Base-by-base conservation (phyloP, 2,797 vertebrate species). In the Enteromius radiatus region DNA sequence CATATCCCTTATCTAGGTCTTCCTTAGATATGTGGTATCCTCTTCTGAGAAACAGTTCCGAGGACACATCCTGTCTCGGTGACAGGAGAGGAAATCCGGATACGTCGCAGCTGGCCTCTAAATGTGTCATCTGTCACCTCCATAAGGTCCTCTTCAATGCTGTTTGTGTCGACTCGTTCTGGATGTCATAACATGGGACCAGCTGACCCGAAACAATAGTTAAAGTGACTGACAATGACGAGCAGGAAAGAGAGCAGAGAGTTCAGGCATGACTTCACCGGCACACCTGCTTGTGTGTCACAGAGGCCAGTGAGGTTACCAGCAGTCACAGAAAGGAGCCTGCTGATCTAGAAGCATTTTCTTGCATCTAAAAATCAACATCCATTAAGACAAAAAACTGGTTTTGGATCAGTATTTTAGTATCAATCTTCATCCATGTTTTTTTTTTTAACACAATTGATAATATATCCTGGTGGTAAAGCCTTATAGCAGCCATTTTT, bases 101-200 rank as follows among this genome's bases (percentile, higher is more conserved):
- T 80, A 36, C 67, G 59, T 78, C 31, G 68, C 76, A 84, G 70
- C 86, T 76, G 56, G 56, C 70, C 83, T 67, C 82, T 47, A 81
- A 85, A 81, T 7, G 69, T 82, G 83, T 76, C 79, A 88, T 78
- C 85, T 54, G 74, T 83, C 84, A 78, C 79, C 76, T 80, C 54
- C 14, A 52, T 87, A 82, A 74, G 82, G 67, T 71, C 45, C 59
- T 71, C 49, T 41, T 73, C 73, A 41, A 43, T 68, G 78, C 59
- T 84, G 78, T 84, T 81, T 84, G 79, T 68, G 61, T 47, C 68
- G 14, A 63, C 47, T 23, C 68, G 79, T 81, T 80, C 80, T 63
- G 68, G 79, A 82, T 73, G 64, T 82, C 69, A 65, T 84, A 76
- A 76, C 36, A 82, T 31, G 54, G 61, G 65, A 76, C 54, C 26